Base-by-base conservation (phyloP, 1,140 invertebrate genomes). In the Conus betulinus region DNA sequence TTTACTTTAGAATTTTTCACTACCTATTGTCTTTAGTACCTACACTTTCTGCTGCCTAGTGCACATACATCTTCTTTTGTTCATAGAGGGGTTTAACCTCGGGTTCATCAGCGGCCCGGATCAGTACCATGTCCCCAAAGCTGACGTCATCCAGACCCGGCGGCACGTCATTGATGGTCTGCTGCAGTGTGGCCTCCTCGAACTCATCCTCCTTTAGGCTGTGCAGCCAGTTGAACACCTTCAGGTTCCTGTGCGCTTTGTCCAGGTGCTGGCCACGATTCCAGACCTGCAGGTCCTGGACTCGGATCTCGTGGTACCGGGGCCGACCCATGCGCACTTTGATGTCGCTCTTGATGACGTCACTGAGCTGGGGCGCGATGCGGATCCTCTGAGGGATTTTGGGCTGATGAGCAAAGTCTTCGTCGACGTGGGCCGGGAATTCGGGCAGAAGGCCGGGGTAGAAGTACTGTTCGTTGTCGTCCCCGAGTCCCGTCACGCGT, bases 201-300 rank as follows among this genome's bases (percentile, higher is more conserved):
- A 93, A 93, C 23, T 90, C 88, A 5, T 87, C 90, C 79, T 93
- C 91, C 60, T 87, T 89, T 15, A 93, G 84, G 90, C 93, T 93
- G 67, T 93, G 92, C 15, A 93, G 88, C 93, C 93, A 93, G 85
- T 92, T 93, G 85, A 93, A 93, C 63, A 93, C 93, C 90, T 93
- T 93, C 8, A 93, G 85, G 84, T 93, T 93, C 78, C 91, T 88
- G 87, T 93, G 92, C 27, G 92, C 83, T 53, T 91, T 52, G 85
- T 93, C 85, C 51, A 93, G 84, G 13, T 63, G 23, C 27, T 92
- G 91, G 20, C 93, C 93, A 51, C 88, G 88, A 83, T 93, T 91
- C 93, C 92, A 93, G 63, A 90, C 88, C 20, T 91, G 89, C 51
- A 93, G 79, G 84, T 93, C 93, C 74, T 84, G 85, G 0, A 88